Evolutionary conservation across 2,888 invertebrate genomes (phyloP).

Genomic region (Thymelicus sylvestris): DNA sequence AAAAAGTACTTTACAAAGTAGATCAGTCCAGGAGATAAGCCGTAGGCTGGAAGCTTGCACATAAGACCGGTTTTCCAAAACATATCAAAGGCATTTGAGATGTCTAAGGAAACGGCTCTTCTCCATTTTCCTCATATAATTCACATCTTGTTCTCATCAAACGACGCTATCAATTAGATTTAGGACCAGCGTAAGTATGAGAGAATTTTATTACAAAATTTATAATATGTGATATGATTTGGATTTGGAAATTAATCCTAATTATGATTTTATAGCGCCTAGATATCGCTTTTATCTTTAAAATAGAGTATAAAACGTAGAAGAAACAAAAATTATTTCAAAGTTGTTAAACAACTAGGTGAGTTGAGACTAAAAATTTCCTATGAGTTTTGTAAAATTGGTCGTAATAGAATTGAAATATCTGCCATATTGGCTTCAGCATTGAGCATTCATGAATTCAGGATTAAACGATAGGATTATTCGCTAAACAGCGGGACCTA

Average conservation of each 20-base stretch:
- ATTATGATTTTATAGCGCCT: constrained; percentile 8
- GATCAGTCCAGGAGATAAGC: no score
- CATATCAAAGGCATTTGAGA: no score
- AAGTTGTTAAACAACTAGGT: constrained; percentile 38
- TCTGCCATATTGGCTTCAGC: no score
- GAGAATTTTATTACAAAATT: constrained; percentile 19
- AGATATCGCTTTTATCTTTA: constrained; percentile 33
- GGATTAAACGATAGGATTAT: no score
- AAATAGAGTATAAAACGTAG: constrained; percentile 26
- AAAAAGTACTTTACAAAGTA: no score
- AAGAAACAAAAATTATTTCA: constrained; percentile 13
- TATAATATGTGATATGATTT: constrained; percentile 14
- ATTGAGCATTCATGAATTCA: no score
- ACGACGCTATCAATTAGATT: background rate
- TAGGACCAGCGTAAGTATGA: background rate
- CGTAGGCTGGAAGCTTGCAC: no score
- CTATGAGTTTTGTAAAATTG: no score
- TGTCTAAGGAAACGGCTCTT: no score
- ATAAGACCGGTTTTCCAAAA: no score
- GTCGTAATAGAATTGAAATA: no score
- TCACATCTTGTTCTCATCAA: background rate
- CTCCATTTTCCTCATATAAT: background rate
- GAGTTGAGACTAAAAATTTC: constrained; percentile 10
- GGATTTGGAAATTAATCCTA: constrained; percentile 22
- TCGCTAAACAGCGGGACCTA: no score